A percentile compares a stretch with the other conserved stretches of the same genome.
phyloP scores from a whole-genome alignment of 2,113 vertebrate species.

The Campylomormyrus tamandua region DNA sequence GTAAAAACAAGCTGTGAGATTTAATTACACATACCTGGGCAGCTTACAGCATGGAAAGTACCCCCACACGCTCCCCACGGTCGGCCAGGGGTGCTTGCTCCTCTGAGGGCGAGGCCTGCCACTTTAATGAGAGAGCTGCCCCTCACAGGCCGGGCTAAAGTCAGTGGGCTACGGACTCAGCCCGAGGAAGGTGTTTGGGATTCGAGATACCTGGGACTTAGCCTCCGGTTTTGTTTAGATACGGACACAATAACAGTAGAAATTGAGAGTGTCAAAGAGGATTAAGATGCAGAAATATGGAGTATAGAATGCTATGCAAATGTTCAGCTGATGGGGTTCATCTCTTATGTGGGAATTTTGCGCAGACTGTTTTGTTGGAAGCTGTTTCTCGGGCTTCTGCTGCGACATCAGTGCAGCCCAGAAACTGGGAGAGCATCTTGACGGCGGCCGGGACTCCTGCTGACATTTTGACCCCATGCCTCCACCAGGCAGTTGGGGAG shows the following conservation, averaged over 20 bases:
- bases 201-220: background rate
- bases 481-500: background rate
- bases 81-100: background rate
- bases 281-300: background rate
- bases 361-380: background rate
- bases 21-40: conserved; percentile 65
- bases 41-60: conserved; percentile 61
- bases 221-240: background rate
- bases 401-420: background rate
- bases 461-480: background rate
- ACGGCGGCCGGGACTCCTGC: background rate
- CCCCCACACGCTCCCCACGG: conserved; percentile 14
- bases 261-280: background rate
- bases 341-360: background rate
- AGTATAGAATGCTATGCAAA: background rate
- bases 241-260: background rate
- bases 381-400: background rate
- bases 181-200: background rate
- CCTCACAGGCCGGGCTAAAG: background rate
- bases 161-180: background rate
- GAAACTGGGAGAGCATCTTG: background rate
- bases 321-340: background rate
- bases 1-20: conserved; percentile 55
- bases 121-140: background rate
- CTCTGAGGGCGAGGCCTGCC: background rate